Evolutionary conservation across 2,113 vertebrate genomes (phyloP), one percentile per base, ranked within the genome.

Genomic region (Sinocyclocheilus maitianheensis): DNA sequence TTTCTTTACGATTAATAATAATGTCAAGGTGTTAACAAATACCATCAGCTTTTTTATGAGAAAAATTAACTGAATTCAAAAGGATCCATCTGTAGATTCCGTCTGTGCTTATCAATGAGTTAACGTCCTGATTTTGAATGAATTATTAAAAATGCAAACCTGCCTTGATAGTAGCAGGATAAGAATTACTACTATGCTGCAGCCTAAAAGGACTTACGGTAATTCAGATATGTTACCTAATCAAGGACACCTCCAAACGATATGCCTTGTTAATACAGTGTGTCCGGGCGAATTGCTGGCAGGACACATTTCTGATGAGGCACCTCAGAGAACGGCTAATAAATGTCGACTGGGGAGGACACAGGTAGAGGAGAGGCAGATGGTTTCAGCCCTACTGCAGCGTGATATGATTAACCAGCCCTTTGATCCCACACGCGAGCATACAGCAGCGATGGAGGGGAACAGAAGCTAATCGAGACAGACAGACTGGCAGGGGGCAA

Each of bases 351-450:
- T 51, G 55, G 63, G 72, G 55, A 87, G 85, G 83, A 87, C 80
- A 71, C 84, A 77, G 87, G 87, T 87, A 83, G 60, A 79, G 67
- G 78, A 85, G 84, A 89, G 82, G 74, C 87, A 87, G 81, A 89
- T 87, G 88, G 85, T 71, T 89, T 85, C 48, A 82, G 81, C 84
- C 84, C 77, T 67, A 83, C 88, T 71, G 55, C 86, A 75, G 78
- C 9, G 85, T 85, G 12, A 80, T 85, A 83, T 88, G 87, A 87
- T 87, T 88, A 88, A 78, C 37, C 81, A 87, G 55, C 85, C 82
- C 81, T 90, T 89, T 89, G 88, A 90, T 88, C 71, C 62, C 74
- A 69, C 22, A 46, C 43, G 82, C 72, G 48, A 43, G 71, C 77
- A 51, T 78, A 86, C 80, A 79, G 65, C 65, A 81, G 51, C 69